A percentile compares a stretch with the other conserved stretches of the same genome.
phyloP scores from a whole-genome alignment of 1,140 invertebrate genomes.

The Dryas iulia region DNA sequence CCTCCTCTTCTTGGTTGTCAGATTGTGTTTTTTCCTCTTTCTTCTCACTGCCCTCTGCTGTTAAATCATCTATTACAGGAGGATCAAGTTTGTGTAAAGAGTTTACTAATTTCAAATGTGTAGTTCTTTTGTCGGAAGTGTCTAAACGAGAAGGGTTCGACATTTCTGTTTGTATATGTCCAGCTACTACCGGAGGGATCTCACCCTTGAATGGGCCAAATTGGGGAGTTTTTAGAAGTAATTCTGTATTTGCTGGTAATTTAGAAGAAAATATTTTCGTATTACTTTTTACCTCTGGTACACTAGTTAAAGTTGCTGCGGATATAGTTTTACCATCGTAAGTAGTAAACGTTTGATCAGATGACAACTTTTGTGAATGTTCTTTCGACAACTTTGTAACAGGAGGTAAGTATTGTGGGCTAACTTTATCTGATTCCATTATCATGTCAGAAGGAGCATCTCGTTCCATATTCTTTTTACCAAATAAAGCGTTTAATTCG shows the following conservation, averaged over 20 bases:
- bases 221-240: slow-evolving; percentile 84
- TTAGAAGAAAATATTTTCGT: slow-evolving; percentile 78
- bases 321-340: slow-evolving; percentile 87
- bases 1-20: slow-evolving; percentile 42
- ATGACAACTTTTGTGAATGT: slow-evolving; percentile 66
- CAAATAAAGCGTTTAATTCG: slow-evolving; percentile 59
- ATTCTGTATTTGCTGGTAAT: slow-evolving; percentile 80
- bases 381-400: slow-evolving; percentile 71
- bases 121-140: slow-evolving; percentile 34
- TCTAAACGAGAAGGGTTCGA: slow-evolving; percentile 21
- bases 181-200: slow-evolving; percentile 80
- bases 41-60: slow-evolving; percentile 52
- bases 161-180: slow-evolving; percentile 46
- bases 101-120: slow-evolving; percentile 59
- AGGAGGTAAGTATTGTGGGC: slow-evolving; percentile 86
- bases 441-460: slow-evolving; percentile 78
- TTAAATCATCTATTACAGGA: slow-evolving; percentile 36
- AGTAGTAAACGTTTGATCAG: slow-evolving; percentile 82
- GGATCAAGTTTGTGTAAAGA: slow-evolving; percentile 37
- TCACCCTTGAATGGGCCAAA: slow-evolving; percentile 87
- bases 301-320: slow-evolving; percentile 82
- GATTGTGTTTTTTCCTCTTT: slow-evolving; percentile 40
- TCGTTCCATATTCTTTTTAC: slow-evolving; percentile 66
- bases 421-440: slow-evolving; percentile 85
- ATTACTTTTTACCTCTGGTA: slow-evolving; percentile 74